Conservation (phyloP, 2,797 vertebrate genomes). For the Brotula barbata region DNA sequence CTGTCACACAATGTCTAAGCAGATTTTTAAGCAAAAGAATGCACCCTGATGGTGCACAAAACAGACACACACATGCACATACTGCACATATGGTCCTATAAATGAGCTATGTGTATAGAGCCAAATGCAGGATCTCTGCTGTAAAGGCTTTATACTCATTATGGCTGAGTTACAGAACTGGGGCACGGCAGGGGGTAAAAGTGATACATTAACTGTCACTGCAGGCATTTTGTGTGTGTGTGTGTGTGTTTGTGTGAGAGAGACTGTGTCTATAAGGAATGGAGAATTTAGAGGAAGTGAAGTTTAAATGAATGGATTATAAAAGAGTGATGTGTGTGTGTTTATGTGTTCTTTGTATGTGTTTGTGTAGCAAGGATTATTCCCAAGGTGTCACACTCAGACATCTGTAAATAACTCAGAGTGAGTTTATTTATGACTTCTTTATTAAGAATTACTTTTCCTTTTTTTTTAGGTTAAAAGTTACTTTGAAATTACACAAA, state of each 20-base stretch:
- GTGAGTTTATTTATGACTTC: slow-evolving; percentile 14
- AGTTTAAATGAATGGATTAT: slow-evolving; percentile 42
- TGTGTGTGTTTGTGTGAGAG: slow-evolving; percentile 5
- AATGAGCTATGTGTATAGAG: slow-evolving; percentile 59
- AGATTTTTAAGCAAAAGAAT: no score
- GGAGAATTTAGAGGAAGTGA: slow-evolving; percentile 24
- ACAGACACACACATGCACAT: slow-evolving; percentile 4
- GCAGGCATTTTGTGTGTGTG: slow-evolving; percentile 34
- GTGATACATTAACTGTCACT: slow-evolving; percentile 65
- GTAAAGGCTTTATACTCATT: slow-evolving; percentile 62
- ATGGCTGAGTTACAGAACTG: slow-evolving; percentile 64
- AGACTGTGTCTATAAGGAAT: background rate
- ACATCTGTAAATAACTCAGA: slow-evolving; percentile 35
- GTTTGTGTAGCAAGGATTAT: slow-evolving; percentile 42
- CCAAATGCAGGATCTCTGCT: slow-evolving; percentile 51
- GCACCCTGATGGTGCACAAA: slow-evolving; percentile 7
- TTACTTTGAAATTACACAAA: slow-evolving; percentile 2
- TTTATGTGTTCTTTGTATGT: slow-evolving; percentile 37
- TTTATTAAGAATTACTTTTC: background rate
- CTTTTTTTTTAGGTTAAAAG: background rate
- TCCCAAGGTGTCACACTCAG: slow-evolving; percentile 38
- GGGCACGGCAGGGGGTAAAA: slow-evolving; percentile 67
- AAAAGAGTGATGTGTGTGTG: slow-evolving; percentile 29
- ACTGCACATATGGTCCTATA: slow-evolving; percentile 25
- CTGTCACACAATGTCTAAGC: background rate